A percentile compares a stretch with the other conserved stretches of the same genome.
phyloP scores from a whole-genome alignment of 2,113 vertebrate genomes.

The Odocoileus virginianus region DNA sequence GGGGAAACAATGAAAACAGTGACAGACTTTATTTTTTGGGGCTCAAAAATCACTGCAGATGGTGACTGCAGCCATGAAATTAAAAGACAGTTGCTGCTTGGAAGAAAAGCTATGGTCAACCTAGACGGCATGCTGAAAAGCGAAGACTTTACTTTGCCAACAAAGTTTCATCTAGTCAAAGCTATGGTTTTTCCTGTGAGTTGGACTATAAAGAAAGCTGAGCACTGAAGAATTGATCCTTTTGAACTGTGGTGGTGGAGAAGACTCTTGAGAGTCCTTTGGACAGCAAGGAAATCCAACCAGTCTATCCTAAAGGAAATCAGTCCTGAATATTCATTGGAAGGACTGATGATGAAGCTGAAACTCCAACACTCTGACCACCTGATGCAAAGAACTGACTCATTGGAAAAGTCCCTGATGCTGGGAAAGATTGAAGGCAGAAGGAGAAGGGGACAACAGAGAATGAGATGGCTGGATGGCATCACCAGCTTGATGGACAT shows the following conservation, averaged over 20 bases:
- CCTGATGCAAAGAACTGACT: background rate
- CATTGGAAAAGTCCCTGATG: background rate
- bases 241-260: background rate
- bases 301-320: background rate
- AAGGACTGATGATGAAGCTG: background rate
- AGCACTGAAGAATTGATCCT: background rate
- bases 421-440: background rate
- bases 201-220: background rate
- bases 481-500: background rate
- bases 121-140: background rate
- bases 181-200: background rate
- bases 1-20: background rate
- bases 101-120: background rate
- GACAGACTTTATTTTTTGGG: background rate
- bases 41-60: background rate
- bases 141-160: background rate
- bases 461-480: background rate
- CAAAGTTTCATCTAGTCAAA: background rate
- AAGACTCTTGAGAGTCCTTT: background rate
- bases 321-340: background rate
- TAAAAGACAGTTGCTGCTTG: background rate
- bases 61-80: background rate
- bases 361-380: background rate
- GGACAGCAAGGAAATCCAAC: background rate
- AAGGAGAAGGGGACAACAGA: background rate